Conservation (phyloP, 2,888 invertebrate genomes). For the Falcaria lacertinaria region DNA sequence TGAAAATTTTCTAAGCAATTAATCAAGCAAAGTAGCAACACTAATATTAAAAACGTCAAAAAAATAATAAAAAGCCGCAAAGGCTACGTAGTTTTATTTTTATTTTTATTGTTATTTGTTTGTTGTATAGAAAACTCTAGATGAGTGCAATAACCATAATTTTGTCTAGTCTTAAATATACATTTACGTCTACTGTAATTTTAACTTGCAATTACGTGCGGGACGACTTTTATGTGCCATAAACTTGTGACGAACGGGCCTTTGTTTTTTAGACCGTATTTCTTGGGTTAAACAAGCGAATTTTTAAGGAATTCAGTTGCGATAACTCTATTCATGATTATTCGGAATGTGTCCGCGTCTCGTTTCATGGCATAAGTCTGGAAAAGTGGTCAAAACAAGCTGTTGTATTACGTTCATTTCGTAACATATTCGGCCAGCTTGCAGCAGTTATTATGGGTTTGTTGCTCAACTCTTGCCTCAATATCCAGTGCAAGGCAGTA, state of each 20-base stretch:
- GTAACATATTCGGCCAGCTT: constrained; percentile 30
- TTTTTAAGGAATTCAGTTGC: constrained; percentile 18
- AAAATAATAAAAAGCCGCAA: constrained; percentile 66
- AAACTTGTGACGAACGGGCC: constrained; percentile 61
- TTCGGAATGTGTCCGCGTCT: neutral
- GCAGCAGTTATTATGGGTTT: constrained; percentile 37
- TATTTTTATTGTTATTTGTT: constrained; percentile 73
- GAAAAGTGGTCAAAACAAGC: neutral
- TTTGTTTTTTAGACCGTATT: constrained; percentile 58
- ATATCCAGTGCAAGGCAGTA: constrained; percentile 28
- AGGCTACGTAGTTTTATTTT: constrained; percentile 61
- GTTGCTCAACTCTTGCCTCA: constrained; percentile 36
- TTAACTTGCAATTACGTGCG: constrained; percentile 47
- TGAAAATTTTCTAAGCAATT: constrained; percentile 69
- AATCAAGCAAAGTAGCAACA: constrained; percentile 66
- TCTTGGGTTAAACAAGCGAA: constrained; percentile 29
- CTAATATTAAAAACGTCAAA: constrained; percentile 74
- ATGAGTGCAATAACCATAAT: constrained; percentile 50
- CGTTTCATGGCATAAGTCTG: neutral
- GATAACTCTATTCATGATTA: constrained; percentile 12
- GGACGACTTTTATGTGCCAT: constrained; percentile 67
- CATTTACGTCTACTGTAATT: constrained; percentile 35
- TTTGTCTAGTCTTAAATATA: constrained; percentile 64
- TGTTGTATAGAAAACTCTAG: constrained; percentile 47
- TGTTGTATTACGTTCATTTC: constrained; percentile 16